These are phyloP conservation scores for Actenoides lindsayi DNA, from an alignment of 2,113 vertebrate genomes.

Conservation along the genomic window DNA sequence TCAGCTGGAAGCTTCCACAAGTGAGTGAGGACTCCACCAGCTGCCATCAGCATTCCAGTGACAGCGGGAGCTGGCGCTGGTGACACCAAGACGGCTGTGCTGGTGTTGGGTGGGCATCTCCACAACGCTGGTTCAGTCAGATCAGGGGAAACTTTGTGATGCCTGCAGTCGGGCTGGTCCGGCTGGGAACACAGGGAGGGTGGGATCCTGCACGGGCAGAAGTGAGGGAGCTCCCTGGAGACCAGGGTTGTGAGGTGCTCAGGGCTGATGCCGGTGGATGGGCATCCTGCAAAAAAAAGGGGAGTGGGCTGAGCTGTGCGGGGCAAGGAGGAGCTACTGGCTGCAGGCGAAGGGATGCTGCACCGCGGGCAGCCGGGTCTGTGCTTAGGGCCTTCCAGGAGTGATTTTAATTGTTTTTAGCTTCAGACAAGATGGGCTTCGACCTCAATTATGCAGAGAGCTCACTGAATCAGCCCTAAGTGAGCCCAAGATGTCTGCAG, in stretches of 20 bases:
- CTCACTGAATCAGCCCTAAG: not conserved
- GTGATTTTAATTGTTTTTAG: not conserved
- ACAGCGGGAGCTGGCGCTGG: not conserved
- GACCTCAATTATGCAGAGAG: not conserved
- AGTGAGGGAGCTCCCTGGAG: not conserved
- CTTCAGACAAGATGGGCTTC: not conserved
- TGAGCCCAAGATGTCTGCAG: not conserved
- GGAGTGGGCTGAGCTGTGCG: accelerated
- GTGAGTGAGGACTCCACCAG: not conserved
- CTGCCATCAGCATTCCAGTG: not conserved
- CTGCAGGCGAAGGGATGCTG: not conserved
- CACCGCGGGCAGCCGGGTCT: accelerated
- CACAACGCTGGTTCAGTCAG: not conserved
- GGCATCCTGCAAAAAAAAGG: not conserved
- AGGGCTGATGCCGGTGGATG: accelerated
- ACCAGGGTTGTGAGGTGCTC: not conserved
- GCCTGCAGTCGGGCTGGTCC: not conserved
- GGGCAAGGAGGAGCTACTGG: not conserved
- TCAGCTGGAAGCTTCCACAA: not conserved
- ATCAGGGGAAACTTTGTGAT: not conserved
- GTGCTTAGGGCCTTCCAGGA: not conserved
- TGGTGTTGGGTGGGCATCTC: not conserved
- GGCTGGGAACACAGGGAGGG: not conserved
- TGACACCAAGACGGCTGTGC: not conserved
- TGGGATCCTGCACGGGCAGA: not conserved